Evolutionary conservation across 2,113 vertebrate species (phyloP).

Genomic region (Poicephalus gulielmi): DNA sequence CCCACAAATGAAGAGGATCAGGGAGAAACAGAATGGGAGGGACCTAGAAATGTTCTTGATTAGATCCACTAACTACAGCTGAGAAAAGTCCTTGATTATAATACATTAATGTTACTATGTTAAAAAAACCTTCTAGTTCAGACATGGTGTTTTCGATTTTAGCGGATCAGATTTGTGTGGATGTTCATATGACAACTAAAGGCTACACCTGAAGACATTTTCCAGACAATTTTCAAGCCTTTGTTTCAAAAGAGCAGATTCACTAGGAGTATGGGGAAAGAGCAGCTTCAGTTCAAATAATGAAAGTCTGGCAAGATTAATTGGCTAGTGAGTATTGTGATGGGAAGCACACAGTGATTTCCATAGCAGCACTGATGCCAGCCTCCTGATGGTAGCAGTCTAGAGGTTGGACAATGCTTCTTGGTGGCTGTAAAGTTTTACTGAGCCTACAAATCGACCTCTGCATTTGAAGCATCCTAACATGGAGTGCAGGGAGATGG

Average conservation of each 20-base stretch:
- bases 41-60: not conserved
- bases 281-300: not conserved
- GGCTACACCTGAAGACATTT: not conserved
- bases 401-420: not conserved
- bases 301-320: not conserved
- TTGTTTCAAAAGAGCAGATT: not conserved
- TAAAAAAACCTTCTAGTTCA: not conserved
- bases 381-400: not conserved
- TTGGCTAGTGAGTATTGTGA: not conserved
- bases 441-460: not conserved
- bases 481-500: not conserved
- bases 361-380: not conserved
- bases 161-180: not conserved
- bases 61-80: not conserved
- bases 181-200: not conserved
- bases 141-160: not conserved
- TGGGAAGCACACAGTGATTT: not conserved
- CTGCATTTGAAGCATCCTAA: not conserved
- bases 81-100: not conserved
- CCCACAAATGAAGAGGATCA: not conserved
- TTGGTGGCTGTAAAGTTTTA: not conserved
- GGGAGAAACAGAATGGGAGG: not conserved
- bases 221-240: not conserved
- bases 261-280: not conserved
- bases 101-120: not conserved